Evolutionary conservation across 2,888 invertebrate genomes (phyloP).

Genomic region (Aspidapion aeneum): DNA sequence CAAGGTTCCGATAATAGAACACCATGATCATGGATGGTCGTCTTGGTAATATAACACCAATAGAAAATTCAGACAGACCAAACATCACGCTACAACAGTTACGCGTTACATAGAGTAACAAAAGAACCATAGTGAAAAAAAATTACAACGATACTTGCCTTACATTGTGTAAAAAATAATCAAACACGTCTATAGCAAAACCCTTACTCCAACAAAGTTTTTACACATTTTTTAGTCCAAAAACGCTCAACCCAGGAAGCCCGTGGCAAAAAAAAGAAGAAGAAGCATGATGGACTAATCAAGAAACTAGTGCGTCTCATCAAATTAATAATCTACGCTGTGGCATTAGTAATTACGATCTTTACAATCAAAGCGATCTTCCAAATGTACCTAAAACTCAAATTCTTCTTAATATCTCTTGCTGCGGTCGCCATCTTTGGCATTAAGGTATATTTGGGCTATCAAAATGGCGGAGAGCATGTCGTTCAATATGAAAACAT

Average conservation of each 20-base stretch:
- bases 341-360: slow-evolving; percentile 67
- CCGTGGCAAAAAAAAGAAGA: slow-evolving; percentile 36
- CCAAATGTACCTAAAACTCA: slow-evolving; percentile 68
- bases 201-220: too few species aligned
- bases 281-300: slow-evolving; percentile 68
- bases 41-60: too few species aligned
- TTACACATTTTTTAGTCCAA: background rate
- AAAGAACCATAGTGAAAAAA: too few species aligned
- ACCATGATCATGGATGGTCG: background rate
- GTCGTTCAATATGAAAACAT: slow-evolving; percentile 24
- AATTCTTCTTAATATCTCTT: slow-evolving; percentile 63
- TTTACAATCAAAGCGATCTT: slow-evolving; percentile 66
- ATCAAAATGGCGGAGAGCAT: slow-evolving; percentile 13
- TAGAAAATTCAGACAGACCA: too few species aligned
- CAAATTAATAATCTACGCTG: slow-evolving; percentile 55
- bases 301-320: slow-evolving; percentile 58
- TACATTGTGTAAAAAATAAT: too few species aligned
- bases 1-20: background rate
- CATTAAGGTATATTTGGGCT: slow-evolving; percentile 15
- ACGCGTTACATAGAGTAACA: too few species aligned
- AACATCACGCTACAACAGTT: too few species aligned
- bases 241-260: background rate
- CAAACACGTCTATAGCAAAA: too few species aligned
- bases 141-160: too few species aligned
- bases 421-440: slow-evolving; percentile 23